Percentiles rank a stretch among this genome's conserved stretches.
These are phyloP conservation scores for Dicrurus megarhynchus DNA, from an alignment of 2,113 vertebrate species.

Conservation along the genomic window DNA sequence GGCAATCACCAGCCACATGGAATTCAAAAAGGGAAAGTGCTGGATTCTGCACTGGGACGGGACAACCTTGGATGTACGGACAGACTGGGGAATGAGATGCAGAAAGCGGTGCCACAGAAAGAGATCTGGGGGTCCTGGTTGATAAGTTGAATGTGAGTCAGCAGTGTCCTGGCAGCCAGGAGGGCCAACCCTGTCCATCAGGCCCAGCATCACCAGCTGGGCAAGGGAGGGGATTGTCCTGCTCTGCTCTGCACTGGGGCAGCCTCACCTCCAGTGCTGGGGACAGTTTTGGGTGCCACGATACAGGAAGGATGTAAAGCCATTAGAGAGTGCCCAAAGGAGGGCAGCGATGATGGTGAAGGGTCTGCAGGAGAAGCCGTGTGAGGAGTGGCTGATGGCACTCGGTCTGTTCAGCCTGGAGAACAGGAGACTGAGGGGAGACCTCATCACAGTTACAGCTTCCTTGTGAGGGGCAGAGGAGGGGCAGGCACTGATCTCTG, in stretches of 20 bases:
- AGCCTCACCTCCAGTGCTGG: background rate
- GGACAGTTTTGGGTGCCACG: too few species aligned
- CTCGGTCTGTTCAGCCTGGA: background rate
- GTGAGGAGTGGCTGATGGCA: background rate
- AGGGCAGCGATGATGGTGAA: background rate
- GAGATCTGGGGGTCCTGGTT: background rate
- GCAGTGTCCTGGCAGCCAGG: background rate
- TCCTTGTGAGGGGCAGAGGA: background rate
- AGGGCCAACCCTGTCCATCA: background rate
- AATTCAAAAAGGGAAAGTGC: background rate
- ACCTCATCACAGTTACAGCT: background rate
- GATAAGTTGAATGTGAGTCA: background rate
- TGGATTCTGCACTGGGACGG: rapidly evolving
- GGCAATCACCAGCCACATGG: background rate
- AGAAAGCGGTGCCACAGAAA: background rate
- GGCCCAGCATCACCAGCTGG: background rate
- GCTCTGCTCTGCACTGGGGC: background rate
- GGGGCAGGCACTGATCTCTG: background rate
- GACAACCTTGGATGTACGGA: background rate
- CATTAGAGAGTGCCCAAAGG: background rate
- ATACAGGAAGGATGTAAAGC: background rate
- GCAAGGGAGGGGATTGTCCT: background rate
- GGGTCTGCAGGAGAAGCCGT: background rate
- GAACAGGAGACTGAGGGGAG: background rate
- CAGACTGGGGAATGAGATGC: background rate